Evolutionary conservation across 2,113 vertebrate species (phyloP).

Genomic region (Chionomys nivalis): DNA sequence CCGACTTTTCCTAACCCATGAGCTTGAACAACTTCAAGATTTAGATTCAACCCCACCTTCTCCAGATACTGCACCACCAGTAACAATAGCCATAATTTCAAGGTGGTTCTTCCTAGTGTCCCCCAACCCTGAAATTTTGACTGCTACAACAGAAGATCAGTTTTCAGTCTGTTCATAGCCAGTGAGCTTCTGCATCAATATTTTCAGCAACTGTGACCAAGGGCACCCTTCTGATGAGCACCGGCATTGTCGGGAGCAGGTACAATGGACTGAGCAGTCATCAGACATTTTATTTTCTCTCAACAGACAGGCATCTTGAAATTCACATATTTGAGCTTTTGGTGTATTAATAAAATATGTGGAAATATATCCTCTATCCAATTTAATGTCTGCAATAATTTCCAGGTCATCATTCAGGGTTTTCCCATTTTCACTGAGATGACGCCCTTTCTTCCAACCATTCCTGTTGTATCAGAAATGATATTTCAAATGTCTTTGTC

Average conservation of each 20-base stretch:
- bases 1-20: background rate
- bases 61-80: background rate
- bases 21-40: background rate
- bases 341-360: background rate
- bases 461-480: background rate
- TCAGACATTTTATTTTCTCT: background rate
- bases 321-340: background rate
- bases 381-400: background rate
- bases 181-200: background rate
- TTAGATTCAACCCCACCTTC: background rate
- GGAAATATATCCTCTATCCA: background rate
- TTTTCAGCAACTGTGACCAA: background rate
- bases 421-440: background rate
- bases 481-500: background rate
- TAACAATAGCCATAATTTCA: background rate
- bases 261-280: too few species aligned
- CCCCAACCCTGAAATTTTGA: background rate
- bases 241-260: background rate
- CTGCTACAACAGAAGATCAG: background rate
- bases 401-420: background rate
- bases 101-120: background rate
- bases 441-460: background rate
- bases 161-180: background rate
- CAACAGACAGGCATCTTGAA: background rate
- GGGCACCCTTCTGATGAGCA: background rate